These are phyloP conservation scores for Ia io DNA, from an alignment of 2,113 vertebrate genomes.

Conservation along the genomic window DNA sequence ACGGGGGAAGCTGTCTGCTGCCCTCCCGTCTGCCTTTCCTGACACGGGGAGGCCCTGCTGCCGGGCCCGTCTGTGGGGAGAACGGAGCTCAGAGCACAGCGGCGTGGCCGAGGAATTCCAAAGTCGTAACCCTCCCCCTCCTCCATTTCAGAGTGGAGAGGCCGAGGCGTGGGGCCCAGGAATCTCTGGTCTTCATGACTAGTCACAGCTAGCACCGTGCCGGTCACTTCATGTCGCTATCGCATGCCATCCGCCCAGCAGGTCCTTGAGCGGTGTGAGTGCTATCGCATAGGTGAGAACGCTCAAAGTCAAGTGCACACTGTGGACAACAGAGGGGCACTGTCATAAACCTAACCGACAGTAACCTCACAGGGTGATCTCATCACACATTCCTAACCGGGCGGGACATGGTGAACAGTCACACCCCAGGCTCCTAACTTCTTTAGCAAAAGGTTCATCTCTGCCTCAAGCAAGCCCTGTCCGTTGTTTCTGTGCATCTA, in stretches of 20 bases:
- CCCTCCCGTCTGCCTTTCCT: neutral
- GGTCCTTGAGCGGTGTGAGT: neutral
- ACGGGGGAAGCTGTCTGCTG: rapidly evolving
- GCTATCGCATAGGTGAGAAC: neutral
- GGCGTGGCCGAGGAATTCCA: neutral
- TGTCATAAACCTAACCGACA: neutral
- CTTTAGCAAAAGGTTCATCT: neutral
- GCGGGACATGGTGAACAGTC: neutral
- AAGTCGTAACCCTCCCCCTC: neutral
- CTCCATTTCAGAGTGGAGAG: neutral
- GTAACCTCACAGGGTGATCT: neutral
- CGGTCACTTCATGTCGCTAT: neutral
- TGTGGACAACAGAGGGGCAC: neutral
- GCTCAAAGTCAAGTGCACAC: neutral
- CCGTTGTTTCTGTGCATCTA: neutral
- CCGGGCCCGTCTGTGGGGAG: neutral
- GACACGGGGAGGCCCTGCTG: neutral
- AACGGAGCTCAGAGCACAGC: neutral
- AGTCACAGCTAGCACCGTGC: neutral
- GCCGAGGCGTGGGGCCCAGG: neutral
- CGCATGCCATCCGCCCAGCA: neutral
- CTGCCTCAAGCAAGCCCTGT: neutral
- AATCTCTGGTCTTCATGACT: neutral
- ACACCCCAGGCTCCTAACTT: neutral
- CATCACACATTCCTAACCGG: neutral